Base-by-base conservation (phyloP, 1,140 invertebrate genomes). In the Octopus sinensis region DNA sequence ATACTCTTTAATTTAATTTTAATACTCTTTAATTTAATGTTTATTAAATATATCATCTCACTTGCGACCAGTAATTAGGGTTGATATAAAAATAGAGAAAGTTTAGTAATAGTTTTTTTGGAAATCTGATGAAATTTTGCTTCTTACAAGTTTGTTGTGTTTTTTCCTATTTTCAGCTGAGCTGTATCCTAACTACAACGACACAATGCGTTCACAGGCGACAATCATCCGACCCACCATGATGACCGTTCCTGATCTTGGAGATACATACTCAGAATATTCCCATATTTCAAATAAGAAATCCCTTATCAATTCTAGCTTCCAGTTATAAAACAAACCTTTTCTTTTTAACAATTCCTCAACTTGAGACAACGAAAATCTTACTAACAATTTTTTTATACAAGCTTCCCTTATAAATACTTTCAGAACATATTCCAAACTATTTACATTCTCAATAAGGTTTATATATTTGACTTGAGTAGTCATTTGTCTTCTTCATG, bases 141-240 rank as follows among this genome's bases (percentile, higher is more conserved):
- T n/a, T 73, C 10, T 71, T 53, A 76, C 10, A 53, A 23, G 51
- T 54, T 30, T n/a, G 10, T 53, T 51, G 71, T 13, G 54, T 43
- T 68, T 75, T 12, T 80, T 82, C 71, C 53, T 52, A 13, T 81
- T 84, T 86, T 9, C 84, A 89, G 88, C 87, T 78, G 88, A 89
- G 78, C 79, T 88, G 81, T 88, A 88, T 52, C 30, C 30, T 81
- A 87, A 85, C 23, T 86, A 85, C 80, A 80, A 54, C 23, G 88
- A 89, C 43, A 87, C 87, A 1, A 82, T 87, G 83, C 87, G 87
- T 6, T 88, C 87, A 81, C 82, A 85, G 54, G 88, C 87, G 0
- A 83, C 87, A 9, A 85, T 86, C 2, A 88, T 89, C 76, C 86
- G 88, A 53, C 88, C 88, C 3, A 83, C 84, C 71, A 80, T 89